Evolutionary conservation across 2,888 invertebrate genomes (phyloP), one percentile per base, ranked within the genome.

Genomic region (Phaonia tiefii): DNA sequence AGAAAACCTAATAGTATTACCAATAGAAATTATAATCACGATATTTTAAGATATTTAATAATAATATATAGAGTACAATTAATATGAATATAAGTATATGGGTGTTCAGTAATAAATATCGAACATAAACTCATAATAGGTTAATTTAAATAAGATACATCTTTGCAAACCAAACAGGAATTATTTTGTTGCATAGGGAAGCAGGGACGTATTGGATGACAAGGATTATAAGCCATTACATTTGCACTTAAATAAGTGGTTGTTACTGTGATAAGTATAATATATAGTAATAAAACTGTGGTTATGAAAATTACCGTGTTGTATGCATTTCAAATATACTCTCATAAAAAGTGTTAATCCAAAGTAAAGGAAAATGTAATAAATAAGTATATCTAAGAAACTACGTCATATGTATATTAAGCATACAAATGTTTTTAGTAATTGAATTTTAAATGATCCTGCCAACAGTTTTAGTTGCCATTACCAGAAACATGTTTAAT

Each of bases 321-420:
- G 17, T 66, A 60, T 54, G 54, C 37, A 46, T 69, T 65, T 44
- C 22, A 65, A 65, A 65, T 46, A 26, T 51, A 20, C 69, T 56
- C 20, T n/a, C n/a, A n/a, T n/a, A n/a, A 75, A 63, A 72, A 58
- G 22, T 25, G 44, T 65, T 42, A 31, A 51, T 51, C 44, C 67
- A 44, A n/a, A 31, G 3, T 31, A 31, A 58, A 22, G 15, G 70
- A 76, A 65, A 37, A 58, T 49, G 78, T 51, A 49, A 0, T 26
- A 49, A 77, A 60, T 22, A 69, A 69, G 37, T 22, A 25, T 15
- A 39, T 54, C 44, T 65, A 75, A 75, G 31, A 67, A 54, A 44
- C 67, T 80, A 70, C 67, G 66, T 56, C 22, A 73, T 67, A 31
- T 80, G 46, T 22, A 37, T 42, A 11, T 72, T 72, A 60, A 54